Percentiles rank a stretch among this genome's conserved stretches.
phyloP scores from a whole-genome alignment of 2,797 vertebrate species.

The Paratrypauchen microcephalus region DNA sequence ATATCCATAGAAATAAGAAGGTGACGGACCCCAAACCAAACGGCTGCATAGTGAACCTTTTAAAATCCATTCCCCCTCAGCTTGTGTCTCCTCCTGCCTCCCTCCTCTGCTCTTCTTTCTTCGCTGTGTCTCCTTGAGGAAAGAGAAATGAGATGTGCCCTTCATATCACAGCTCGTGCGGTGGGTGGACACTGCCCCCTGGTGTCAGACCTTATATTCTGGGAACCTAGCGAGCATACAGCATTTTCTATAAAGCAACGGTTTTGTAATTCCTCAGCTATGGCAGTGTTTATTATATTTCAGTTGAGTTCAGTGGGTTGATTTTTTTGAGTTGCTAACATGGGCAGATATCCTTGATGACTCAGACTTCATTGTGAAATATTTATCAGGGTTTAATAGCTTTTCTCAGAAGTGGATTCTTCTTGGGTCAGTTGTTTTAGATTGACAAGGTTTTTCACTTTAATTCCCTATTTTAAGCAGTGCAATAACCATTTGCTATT shows the following conservation, averaged over 20 bases:
- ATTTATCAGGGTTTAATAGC: neutral
- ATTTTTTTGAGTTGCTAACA: neutral
- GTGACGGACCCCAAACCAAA: too few species aligned
- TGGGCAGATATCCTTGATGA: constrained; percentile 12
- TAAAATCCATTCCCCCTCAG: too few species aligned
- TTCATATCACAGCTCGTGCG: constrained; percentile 9
- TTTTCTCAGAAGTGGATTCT: neutral
- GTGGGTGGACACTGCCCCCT: constrained; percentile 60
- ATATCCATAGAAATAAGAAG: too few species aligned
- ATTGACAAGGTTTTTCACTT: too few species aligned
- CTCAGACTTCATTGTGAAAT: constrained; percentile 9
- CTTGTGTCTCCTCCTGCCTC: too few species aligned
- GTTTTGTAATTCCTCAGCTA: neutral
- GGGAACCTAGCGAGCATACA: neutral
- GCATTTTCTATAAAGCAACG: neutral
- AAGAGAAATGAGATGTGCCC: too few species aligned
- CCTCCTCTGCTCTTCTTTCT: too few species aligned
- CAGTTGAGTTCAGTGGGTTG: neutral
- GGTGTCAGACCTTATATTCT: constrained; percentile 47
- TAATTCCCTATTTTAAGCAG: too few species aligned
- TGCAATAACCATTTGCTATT: too few species aligned
- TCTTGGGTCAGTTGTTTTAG: neutral
- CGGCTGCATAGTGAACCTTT: too few species aligned
- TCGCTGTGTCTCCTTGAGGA: too few species aligned
- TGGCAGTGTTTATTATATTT: neutral